Conservation (phyloP, 2,113 vertebrate species). For the Cebus imitator region DNA sequence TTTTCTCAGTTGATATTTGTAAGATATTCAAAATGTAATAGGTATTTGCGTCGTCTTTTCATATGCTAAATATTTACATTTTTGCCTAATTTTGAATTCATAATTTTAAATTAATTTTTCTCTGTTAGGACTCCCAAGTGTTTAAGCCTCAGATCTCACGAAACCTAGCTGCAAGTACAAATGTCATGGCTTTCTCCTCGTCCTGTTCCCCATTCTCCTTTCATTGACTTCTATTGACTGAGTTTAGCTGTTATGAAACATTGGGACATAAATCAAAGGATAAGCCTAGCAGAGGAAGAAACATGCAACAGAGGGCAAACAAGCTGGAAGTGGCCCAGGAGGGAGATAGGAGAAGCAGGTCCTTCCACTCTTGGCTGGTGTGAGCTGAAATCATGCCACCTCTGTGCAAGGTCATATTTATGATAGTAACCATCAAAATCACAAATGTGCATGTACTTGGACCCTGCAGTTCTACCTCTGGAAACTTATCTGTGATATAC, state of each 20-base stretch:
- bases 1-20: not conserved
- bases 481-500: not conserved
- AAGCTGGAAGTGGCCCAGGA: not conserved
- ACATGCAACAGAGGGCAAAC: not conserved
- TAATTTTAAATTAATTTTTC: not conserved
- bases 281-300: not conserved
- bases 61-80: not conserved
- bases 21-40: not conserved
- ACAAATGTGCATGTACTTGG: not conserved
- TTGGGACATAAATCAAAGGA: not conserved
- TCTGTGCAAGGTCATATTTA: not conserved
- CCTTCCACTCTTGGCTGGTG: not conserved
- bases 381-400: not conserved
- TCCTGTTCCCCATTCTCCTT: not conserved
- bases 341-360: not conserved
- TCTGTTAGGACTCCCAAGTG: not conserved
- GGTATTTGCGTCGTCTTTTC: not conserved
- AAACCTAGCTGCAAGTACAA: not conserved
- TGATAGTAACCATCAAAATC: not conserved
- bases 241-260: not conserved
- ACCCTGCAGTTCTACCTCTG: not conserved
- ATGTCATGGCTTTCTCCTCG: not conserved
- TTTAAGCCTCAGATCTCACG: not conserved
- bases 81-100: not conserved
- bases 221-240: not conserved